phyloP scores from a whole-genome alignment of 1,140 invertebrate genomes.

The Globodera ellingtonae region DNA sequence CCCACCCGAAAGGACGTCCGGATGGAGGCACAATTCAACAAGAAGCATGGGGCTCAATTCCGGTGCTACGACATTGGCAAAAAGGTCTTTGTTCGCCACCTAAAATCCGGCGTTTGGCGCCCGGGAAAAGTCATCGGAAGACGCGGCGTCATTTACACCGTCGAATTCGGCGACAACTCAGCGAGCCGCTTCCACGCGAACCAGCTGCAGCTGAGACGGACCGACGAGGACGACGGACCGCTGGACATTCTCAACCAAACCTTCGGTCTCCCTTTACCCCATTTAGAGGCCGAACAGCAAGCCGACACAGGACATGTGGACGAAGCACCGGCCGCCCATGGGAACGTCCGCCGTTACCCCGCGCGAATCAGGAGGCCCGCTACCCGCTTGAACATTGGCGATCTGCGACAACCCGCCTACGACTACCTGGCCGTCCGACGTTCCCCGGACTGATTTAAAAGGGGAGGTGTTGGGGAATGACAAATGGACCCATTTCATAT shows the following conservation, averaged over 20 bases:
- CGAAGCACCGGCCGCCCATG: neutral
- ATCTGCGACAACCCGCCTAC: neutral
- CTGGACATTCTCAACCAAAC: neutral
- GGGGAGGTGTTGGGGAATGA: neutral
- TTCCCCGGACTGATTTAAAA: neutral
- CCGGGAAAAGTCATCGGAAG: slow-evolving; percentile 1
- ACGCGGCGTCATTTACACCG: neutral
- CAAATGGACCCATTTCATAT: no score
- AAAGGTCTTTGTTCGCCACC: neutral
- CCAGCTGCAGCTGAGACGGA: neutral
- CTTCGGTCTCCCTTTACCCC: neutral
- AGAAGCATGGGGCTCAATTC: neutral
- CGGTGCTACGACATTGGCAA: neutral
- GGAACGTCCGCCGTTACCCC: neutral
- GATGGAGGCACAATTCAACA: slow-evolving; percentile 8
- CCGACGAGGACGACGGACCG: neutral
- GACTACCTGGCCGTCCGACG: neutral
- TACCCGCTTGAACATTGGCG: neutral
- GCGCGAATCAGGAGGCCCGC: neutral
- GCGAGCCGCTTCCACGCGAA: neutral
- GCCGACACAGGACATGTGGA: neutral
- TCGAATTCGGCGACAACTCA: neutral
- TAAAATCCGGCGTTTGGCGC: neutral
- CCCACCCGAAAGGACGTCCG: neutral
- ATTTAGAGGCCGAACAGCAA: neutral